Conservation (phyloP, 2,113 vertebrate species). For the Cranoglanis bouderius region DNA sequence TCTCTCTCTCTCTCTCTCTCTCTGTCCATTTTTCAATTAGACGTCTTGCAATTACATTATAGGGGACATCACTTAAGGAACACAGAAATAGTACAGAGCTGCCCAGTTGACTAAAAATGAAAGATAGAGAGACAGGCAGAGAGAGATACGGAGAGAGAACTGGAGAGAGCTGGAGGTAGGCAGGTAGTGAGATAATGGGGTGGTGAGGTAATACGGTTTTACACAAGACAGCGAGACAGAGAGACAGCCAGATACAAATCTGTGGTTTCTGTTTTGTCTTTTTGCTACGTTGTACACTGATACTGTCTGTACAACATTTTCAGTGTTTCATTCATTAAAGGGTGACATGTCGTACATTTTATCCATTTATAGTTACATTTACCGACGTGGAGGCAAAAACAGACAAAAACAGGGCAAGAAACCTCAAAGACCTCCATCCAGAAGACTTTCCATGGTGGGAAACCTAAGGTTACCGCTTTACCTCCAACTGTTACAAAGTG, state of each 20-base stretch:
- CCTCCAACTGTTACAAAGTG: too few species aligned
- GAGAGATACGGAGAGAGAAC: not conserved
- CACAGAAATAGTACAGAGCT: constrained; percentile 84
- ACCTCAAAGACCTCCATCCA: not conserved
- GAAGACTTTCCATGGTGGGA: not conserved
- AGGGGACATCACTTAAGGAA: constrained; percentile 76
- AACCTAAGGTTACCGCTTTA: not conserved
- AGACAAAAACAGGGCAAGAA: not conserved
- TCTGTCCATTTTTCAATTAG: constrained; percentile 80
- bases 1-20: constrained; percentile 13
- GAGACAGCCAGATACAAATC: not conserved
- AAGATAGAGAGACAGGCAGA: constrained; percentile 22
- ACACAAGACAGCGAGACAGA: constrained; percentile 9
- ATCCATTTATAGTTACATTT: not conserved
- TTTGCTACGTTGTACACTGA: not conserved
- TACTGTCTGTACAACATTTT: not conserved
- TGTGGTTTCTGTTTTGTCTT: not conserved
- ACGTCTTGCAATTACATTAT: constrained; percentile 87
- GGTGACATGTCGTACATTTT: not conserved
- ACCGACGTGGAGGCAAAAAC: not conserved
- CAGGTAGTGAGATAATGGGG: too few species aligned
- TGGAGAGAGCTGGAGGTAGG: not conserved
- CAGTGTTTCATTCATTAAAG: not conserved
- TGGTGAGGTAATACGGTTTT: constrained; percentile 36
- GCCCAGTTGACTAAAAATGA: constrained; percentile 69